phyloP scores from a whole-genome alignment of 2,113 vertebrate genomes.

The Anolis sagrei region DNA sequence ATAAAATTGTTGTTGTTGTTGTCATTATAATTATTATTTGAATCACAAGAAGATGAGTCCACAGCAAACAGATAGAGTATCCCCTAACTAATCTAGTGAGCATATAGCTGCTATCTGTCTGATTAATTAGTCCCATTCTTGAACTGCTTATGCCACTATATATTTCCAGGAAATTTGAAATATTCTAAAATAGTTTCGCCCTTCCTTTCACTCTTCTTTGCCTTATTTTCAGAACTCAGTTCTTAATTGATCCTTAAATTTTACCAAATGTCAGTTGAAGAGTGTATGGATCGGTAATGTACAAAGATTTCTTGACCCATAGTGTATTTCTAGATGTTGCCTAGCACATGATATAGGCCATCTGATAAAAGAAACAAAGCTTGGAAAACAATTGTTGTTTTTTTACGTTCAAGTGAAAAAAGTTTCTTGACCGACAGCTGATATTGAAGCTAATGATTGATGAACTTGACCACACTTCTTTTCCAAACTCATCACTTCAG shows the following conservation, averaged over 20 bases:
- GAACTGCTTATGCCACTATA: no score
- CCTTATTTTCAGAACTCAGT: neutral
- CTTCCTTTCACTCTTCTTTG: no score
- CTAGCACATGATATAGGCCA: neutral
- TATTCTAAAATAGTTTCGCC: no score
- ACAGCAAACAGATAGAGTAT: no score
- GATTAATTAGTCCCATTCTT: no score
- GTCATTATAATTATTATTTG: no score
- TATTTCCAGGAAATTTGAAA: no score
- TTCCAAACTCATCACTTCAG: constrained; percentile 22
- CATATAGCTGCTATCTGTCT: no score
- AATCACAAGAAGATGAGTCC: no score
- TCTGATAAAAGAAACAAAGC: neutral
- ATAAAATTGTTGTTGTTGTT: no score
- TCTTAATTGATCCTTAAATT: neutral
- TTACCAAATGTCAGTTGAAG: neutral
- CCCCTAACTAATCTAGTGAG: no score
- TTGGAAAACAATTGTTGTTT: neutral
- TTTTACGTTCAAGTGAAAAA: neutral
- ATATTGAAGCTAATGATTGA: constrained; percentile 9
- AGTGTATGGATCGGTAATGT: neutral
- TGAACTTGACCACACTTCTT: neutral
- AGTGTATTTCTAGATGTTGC: neutral
- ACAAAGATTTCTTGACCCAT: no score
- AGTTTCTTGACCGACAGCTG: neutral